Evolutionary conservation across 35 echinoderm and acorn worm species (phyloP), one percentile per base, ranked within the genome.

Genomic region (Ptychodera flava): DNA sequence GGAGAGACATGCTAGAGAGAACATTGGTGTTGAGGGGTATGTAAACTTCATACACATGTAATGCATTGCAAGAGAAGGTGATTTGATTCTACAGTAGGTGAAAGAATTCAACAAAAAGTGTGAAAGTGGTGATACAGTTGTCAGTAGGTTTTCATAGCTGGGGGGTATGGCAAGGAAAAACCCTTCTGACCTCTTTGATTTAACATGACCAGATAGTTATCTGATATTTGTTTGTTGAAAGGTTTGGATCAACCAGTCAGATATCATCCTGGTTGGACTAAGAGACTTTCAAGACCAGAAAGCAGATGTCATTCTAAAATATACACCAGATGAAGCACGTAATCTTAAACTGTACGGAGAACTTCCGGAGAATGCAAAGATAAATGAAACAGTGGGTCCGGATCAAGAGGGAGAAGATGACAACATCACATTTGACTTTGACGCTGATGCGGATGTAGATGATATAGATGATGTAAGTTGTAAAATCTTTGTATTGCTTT

Each of bases 211-310:
- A n/a, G n/a, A n/a, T n/a, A n/a, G n/a, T n/a, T n/a, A n/a, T n/a
- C n/a, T n/a, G n/a, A 33, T 1, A 33, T 38, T 28, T 33, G 14
- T 36, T 86, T 92, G 0, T 64, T 12, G 6, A 64, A 83, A 97
- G 95, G 95, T 97, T 29, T 97, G 95, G 95, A 97, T 97, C 64
- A 97, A 97, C 38, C 45, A 83, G 77, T 82, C 89, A 31, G 95
- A 97, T 37, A 97, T 97, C 87, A 97, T 97, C 35, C 89, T 97
- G 30, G 84, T 97, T 16, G 95, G 95, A 53, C 84, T 97, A n/a
- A 86, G 95, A 76, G 95, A 97, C 75, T 97, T 93, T 87, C 95
- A 97, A 90, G 95, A 97, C 37, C 53, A 87, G 31, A 97, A 97
- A 77, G 95, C 95, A 0, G 95, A 97, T 77, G 95, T 97, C 35